Percentiles rank a stretch among this genome's conserved stretches.
Conservation (phyloP, 92 coral and sea anemone genomes). For the Epizoanthus fatuus region DNA sequence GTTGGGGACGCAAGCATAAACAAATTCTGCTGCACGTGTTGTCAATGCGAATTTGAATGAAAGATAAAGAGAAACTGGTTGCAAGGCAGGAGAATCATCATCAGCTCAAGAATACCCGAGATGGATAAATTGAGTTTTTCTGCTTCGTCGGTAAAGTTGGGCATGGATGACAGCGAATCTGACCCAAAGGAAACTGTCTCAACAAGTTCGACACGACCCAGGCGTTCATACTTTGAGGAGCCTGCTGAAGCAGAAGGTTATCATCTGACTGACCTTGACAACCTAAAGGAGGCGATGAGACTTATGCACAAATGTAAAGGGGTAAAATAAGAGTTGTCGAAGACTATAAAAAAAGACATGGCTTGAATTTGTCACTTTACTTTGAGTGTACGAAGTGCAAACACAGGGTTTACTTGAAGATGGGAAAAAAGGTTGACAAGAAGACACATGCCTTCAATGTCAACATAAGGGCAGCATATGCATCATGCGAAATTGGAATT, state of each 20-base stretch:
- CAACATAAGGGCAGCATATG: conserved; percentile 29
- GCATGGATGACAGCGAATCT: background rate
- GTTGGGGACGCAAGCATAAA: background rate
- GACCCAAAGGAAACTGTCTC: background rate
- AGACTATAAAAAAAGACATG: conserved; percentile 12
- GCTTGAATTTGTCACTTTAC: conserved; percentile 13
- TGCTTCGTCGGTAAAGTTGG: conserved; percentile 13
- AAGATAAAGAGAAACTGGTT: background rate
- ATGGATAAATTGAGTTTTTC: background rate
- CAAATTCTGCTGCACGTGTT: background rate
- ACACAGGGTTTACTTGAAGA: conserved; percentile 12
- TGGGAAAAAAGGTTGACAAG: background rate
- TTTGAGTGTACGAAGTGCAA: conserved; percentile 26
- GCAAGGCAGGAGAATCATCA: no score
- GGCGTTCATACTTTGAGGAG: conserved; percentile 19
- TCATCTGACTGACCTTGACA: background rate
- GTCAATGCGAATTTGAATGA: background rate
- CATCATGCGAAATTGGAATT: conserved; percentile 35
- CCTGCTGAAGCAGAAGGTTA: conserved; percentile 31
- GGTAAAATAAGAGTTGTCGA: conserved; percentile 12
- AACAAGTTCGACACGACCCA: conserved; percentile 13
- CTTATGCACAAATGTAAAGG: conserved; percentile 34
- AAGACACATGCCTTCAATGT: conserved; percentile 34
- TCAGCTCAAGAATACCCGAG: no score
- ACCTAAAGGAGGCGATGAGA: conserved; percentile 19